Percentiles rank a stretch among this genome's conserved stretches.
Conservation (phyloP, 2,888 invertebrate genomes). For the Xanthia icteritia region DNA sequence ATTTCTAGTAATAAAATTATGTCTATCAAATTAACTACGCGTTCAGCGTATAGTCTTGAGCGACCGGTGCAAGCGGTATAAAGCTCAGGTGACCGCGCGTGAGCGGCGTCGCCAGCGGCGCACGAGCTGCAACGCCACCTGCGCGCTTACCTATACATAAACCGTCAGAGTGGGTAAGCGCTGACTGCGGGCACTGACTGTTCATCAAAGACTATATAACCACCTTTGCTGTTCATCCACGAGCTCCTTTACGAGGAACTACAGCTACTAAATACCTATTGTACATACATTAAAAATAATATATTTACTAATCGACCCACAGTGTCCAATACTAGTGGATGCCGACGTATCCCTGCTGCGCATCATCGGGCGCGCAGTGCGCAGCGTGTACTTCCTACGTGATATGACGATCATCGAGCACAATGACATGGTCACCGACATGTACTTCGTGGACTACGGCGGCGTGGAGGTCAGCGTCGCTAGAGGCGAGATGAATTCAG, state of each 20-base stretch:
- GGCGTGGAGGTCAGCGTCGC: constrained; percentile 70
- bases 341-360: constrained; percentile 81
- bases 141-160: too few species aligned
- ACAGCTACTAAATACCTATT: background rate
- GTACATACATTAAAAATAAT: background rate
- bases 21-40: too few species aligned
- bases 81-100: too few species aligned
- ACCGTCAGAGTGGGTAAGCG: too few species aligned
- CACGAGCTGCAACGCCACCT: too few species aligned
- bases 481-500: constrained; percentile 28
- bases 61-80: too few species aligned
- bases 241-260: background rate
- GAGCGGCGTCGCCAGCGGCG: too few species aligned
- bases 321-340: constrained; percentile 82
- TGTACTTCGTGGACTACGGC: constrained; percentile 82
- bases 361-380: constrained; percentile 79
- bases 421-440: constrained; percentile 78
- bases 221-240: too few species aligned
- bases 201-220: too few species aligned
- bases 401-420: constrained; percentile 75
- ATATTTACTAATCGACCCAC: constrained; percentile 1
- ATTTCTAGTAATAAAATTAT: too few species aligned
- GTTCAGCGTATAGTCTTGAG: too few species aligned
- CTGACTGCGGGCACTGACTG: too few species aligned
- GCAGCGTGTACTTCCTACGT: constrained; percentile 78